Evolutionary conservation across 2,888 invertebrate genomes (phyloP).

Genomic region (Caenorhabditis sp.): DNA sequence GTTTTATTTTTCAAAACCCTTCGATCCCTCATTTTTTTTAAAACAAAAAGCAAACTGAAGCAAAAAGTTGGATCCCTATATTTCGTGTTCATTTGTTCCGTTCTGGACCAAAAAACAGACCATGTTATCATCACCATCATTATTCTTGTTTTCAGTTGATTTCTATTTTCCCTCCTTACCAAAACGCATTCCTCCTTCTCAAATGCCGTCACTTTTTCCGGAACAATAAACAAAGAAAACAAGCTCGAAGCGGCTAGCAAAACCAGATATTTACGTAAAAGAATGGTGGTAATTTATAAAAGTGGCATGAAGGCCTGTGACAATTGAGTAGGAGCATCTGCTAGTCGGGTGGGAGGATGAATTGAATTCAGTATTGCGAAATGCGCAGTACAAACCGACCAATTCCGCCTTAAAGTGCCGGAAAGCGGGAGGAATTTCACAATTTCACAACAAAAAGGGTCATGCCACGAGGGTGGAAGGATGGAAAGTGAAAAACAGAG

Average conservation of each 20-base stretch:
- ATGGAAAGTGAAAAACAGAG: no score
- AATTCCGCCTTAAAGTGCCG: slow-evolving; percentile 27
- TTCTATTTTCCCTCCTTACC: no score
- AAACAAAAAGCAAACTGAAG: no score
- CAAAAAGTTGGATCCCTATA: no score
- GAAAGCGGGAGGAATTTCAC: slow-evolving; percentile 13
- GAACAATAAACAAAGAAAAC: slow-evolving; percentile 5
- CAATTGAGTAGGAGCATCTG: slow-evolving; percentile 41
- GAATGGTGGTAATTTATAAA: background rate
- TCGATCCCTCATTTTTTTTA: no score
- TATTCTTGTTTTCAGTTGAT: slow-evolving; percentile 1
- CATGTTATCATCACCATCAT: background rate
- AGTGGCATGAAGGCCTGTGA: slow-evolving; percentile 1
- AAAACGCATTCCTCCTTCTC: background rate
- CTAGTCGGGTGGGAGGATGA: background rate
- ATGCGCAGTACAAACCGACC: slow-evolving; percentile 13
- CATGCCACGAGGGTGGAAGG: no score
- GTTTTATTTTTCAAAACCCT: no score
- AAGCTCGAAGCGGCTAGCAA: background rate
- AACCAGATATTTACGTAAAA: background rate
- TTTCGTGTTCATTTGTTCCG: background rate
- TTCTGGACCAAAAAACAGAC: background rate
- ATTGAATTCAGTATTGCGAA: slow-evolving; percentile 60
- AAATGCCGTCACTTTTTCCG: background rate
- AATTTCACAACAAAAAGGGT: slow-evolving; percentile 10